These are phyloP conservation scores for Oxystoma pomonae DNA, from an alignment of 2,888 invertebrate genomes.

Conservation along the genomic window DNA sequence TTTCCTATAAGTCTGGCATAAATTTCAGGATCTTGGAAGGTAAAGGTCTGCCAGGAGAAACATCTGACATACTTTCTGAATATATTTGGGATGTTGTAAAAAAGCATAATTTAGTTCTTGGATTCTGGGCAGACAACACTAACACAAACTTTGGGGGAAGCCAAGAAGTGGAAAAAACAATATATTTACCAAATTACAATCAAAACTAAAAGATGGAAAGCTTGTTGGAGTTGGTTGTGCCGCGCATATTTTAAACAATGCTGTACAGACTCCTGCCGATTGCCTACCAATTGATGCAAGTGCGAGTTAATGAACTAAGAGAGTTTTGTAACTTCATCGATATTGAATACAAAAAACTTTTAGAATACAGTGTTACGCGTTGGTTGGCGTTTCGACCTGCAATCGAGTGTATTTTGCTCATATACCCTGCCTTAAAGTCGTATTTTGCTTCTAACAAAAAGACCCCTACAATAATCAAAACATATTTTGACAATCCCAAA, in stretches of 20 bases:
- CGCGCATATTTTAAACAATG: not conserved
- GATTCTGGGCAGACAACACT: slow-evolving; percentile 27
- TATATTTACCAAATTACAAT: not conserved
- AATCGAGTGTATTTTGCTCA: not conserved
- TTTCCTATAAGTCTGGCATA: not conserved
- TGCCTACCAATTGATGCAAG: not conserved
- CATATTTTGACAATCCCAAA: not conserved
- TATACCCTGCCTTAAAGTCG: not conserved
- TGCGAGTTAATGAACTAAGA: not conserved
- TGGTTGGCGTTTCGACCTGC: not conserved
- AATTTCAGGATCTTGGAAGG: slow-evolving; percentile 23
- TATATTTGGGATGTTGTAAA: slow-evolving; percentile 23
- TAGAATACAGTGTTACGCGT: not conserved
- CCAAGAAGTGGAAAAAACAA: too few species aligned
- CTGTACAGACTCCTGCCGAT: not conserved
- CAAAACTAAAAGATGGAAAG: not conserved
- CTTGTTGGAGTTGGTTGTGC: not conserved
- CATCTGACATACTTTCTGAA: slow-evolving; percentile 24
- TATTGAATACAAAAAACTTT: not conserved
- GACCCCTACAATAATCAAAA: not conserved
- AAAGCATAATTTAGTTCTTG: slow-evolving; percentile 25
- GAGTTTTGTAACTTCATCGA: not conserved
- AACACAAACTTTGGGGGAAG: slow-evolving; percentile 32
- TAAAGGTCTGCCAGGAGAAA: slow-evolving; percentile 23
- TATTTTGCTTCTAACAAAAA: not conserved